Conservation (phyloP, 2,888 invertebrate genomes). For the Standfussiana lucernea region DNA sequence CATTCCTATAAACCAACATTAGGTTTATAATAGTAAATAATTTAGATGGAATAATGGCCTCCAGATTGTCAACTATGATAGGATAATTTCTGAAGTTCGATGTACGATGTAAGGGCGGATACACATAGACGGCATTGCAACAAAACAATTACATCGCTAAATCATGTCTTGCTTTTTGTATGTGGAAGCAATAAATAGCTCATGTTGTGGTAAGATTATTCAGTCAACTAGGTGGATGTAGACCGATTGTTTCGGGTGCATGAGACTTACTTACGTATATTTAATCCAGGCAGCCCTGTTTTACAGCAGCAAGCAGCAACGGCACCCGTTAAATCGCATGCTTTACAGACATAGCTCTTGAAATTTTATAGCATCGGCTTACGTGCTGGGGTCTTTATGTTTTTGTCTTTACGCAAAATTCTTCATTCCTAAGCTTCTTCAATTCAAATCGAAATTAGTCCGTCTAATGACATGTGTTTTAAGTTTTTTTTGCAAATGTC, state of each 20-base stretch:
- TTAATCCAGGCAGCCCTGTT: too few species aligned
- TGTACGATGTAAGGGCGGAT: slow-evolving; percentile 15
- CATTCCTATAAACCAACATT: slow-evolving; percentile 42
- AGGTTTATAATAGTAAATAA: slow-evolving; percentile 35
- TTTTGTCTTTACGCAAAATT: slow-evolving; percentile 2
- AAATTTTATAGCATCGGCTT: too few species aligned
- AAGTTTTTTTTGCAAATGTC: slow-evolving; percentile 41
- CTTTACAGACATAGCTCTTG: too few species aligned
- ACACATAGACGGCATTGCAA: background rate
- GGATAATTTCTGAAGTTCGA: slow-evolving; percentile 47
- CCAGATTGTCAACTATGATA: slow-evolving; percentile 32
- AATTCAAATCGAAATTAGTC: slow-evolving; percentile 30
- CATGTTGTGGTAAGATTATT: too few species aligned
- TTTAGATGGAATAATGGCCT: slow-evolving; percentile 42
- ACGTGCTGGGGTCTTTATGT: too few species aligned
- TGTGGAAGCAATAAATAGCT: too few species aligned
- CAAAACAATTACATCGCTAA: background rate
- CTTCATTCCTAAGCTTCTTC: background rate
- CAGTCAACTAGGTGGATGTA: too few species aligned
- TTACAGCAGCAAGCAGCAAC: too few species aligned
- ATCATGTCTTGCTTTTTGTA: too few species aligned
- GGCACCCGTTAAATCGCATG: too few species aligned
- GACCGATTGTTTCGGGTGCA: too few species aligned
- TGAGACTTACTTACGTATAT: too few species aligned
- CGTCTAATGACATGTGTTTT: slow-evolving; percentile 29